Evolutionary conservation across 2,888 invertebrate genomes (phyloP).

Genomic region (Hypercompe scribonia): DNA sequence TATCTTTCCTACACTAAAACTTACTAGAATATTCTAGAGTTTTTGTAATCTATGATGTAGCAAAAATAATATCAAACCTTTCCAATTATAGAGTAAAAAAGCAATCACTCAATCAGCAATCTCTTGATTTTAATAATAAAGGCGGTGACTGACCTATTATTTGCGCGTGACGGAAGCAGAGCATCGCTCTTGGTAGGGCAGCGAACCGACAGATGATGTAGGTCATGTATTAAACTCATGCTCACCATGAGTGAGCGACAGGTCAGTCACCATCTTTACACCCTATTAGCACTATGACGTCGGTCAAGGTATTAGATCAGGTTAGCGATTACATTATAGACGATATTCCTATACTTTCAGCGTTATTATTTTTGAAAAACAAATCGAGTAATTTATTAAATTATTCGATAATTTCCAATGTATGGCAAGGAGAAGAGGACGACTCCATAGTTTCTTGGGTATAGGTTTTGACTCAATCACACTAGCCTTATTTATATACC

Average conservation of each 20-base stretch:
- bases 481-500: no score
- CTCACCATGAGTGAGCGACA: not conserved
- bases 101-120: not conserved
- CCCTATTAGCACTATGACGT: not conserved
- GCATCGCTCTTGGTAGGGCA: slow-evolving; percentile 17
- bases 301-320: not conserved
- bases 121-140: not conserved
- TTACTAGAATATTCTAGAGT: no score
- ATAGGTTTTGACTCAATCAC: no score
- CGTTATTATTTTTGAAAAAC: no score
- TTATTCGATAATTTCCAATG: no score
- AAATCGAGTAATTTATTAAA: no score
- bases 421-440: no score
- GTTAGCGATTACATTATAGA: no score
- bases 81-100: not conserved
- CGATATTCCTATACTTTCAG: not conserved
- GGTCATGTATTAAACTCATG: slow-evolving; percentile 15
- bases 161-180: slow-evolving; percentile 15
- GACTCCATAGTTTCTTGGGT: no score
- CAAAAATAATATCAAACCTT: no score
- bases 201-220: slow-evolving; percentile 17
- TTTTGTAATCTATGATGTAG: no score
- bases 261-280: slow-evolving; percentile 1
- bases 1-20: no score
- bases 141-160: slow-evolving; percentile 18